These are phyloP conservation scores for Campoplex nolae DNA, from an alignment of 2,888 invertebrate genomes.

Conservation along the genomic window DNA sequence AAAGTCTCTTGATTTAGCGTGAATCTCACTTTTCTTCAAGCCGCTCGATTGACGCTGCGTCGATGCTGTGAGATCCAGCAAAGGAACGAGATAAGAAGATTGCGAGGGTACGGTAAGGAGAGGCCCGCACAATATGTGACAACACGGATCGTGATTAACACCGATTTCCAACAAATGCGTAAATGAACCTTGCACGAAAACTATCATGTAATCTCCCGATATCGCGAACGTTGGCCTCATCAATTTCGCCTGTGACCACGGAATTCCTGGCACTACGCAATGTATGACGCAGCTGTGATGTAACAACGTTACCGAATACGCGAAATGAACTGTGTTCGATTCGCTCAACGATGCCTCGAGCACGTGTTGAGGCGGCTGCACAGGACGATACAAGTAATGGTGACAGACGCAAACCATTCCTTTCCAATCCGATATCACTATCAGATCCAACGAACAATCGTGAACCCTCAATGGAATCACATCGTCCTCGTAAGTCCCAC, in stretches of 20 bases:
- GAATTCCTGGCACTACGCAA: slow-evolving; percentile 92
- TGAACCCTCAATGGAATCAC: slow-evolving; percentile 92
- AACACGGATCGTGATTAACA: slow-evolving; percentile 92
- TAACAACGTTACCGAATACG: slow-evolving; percentile 92
- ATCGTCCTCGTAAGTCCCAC: slow-evolving; percentile 92
- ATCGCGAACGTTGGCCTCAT: slow-evolving; percentile 92
- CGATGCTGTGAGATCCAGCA: slow-evolving; percentile 85
- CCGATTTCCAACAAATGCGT: slow-evolving; percentile 95
- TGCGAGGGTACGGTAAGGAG: slow-evolving; percentile 86
- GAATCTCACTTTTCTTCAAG: slow-evolving; percentile 54
- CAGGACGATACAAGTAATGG: slow-evolving; percentile 92
- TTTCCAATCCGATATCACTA: slow-evolving; percentile 90
- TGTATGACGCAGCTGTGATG: slow-evolving; percentile 94
- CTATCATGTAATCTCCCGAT: slow-evolving; percentile 92
- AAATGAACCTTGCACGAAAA: slow-evolving; percentile 93
- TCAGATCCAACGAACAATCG: slow-evolving; percentile 92
- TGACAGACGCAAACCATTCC: slow-evolving; percentile 93
- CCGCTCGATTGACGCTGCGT: slow-evolving; percentile 3
- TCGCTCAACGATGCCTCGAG: slow-evolving; percentile 84
- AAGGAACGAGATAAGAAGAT: slow-evolving; percentile 89
- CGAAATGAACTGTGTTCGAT: slow-evolving; percentile 91
- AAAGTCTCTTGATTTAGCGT: slow-evolving; percentile 49
- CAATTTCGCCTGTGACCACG: slow-evolving; percentile 91
- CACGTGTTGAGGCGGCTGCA: slow-evolving; percentile 84
- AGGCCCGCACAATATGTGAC: slow-evolving; percentile 90